phyloP scores from a whole-genome alignment of 2,113 vertebrate genomes.

The Otocyon megalotis region DNA sequence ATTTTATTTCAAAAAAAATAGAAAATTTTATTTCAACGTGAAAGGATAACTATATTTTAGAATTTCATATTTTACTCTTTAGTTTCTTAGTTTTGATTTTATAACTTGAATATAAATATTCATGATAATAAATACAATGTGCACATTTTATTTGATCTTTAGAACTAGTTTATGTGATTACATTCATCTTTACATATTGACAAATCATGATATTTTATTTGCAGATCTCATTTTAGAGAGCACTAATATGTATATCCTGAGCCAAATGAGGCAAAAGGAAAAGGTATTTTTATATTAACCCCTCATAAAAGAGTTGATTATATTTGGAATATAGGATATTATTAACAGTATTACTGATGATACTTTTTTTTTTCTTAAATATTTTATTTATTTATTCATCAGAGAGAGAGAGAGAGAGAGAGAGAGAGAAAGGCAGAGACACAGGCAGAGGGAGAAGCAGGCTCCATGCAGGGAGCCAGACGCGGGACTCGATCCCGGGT shows the following conservation, averaged over 20 bases:
- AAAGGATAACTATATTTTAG: constrained; percentile 19
- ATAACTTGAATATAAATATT: constrained; percentile 53
- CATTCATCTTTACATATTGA: constrained; percentile 24
- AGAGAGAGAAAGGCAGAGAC: no score
- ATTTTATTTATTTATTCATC: no score
- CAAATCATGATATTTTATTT: constrained; percentile 41
- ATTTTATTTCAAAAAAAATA: not conserved
- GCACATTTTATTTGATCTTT: constrained; percentile 46
- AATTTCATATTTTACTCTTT: constrained; percentile 51
- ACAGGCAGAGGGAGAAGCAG: no score
- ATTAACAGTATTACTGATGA: not conserved
- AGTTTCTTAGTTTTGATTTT: constrained; percentile 58
- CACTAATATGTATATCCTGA: constrained; percentile 30
- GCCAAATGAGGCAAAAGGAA: constrained; percentile 45
- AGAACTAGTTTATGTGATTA: not conserved
- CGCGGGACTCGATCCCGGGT: no score
- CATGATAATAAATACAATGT: not conserved
- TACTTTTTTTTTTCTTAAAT: not conserved
- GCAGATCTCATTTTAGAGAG: constrained; percentile 50
- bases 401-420: no score
- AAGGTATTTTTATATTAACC: constrained; percentile 17
- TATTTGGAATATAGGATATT: not conserved
- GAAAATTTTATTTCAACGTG: constrained; percentile 35
- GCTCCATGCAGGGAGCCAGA: no score
- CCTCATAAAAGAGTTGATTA: constrained; percentile 14